A percentile compares a stretch with the other conserved stretches of the same genome.
Evolutionary conservation across 2,797 vertebrate genomes (phyloP).

Genomic region (Psittacula echo): DNA sequence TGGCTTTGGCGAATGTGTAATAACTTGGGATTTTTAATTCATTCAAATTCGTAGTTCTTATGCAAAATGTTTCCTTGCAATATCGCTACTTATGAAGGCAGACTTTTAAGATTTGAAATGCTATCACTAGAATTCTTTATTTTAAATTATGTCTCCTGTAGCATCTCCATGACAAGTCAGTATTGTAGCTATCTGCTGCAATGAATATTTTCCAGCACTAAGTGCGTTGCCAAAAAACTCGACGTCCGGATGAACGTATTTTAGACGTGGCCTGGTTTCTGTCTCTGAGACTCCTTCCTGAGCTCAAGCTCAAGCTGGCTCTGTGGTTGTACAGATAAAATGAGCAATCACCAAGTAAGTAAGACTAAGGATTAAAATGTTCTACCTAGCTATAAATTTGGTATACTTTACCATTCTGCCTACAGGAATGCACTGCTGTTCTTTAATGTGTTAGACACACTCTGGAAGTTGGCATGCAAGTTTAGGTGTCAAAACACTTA

Average conservation of each 20-base stretch:
- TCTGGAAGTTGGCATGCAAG: slow-evolving; percentile 1
- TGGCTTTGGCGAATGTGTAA: not conserved
- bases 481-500: not conserved
- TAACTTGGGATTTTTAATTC: not conserved
- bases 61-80: not conserved
- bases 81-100: not conserved
- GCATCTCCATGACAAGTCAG: not conserved
- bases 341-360: slow-evolving; percentile 8
- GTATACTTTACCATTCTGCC: slow-evolving; percentile 22
- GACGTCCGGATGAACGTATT: fast-evolving
- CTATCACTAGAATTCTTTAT: not conserved
- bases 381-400: slow-evolving; percentile 6
- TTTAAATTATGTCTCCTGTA: not conserved
- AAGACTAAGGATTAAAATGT: slow-evolving; percentile 6
- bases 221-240: not conserved
- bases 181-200: not conserved
- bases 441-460: not conserved
- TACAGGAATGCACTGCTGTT: not conserved
- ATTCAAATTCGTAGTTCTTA: not conserved
- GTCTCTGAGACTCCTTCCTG: not conserved
- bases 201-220: not conserved
- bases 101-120: not conserved
- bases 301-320: slow-evolving; percentile 20
- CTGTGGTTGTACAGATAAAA: slow-evolving; percentile 9
- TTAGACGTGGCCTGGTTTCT: not conserved